A percentile compares a stretch with the other conserved stretches of the same genome.
These are phyloP conservation scores for Alaudala cheleensis DNA, from an alignment of 2,113 vertebrate genomes.

Conservation along the genomic window DNA sequence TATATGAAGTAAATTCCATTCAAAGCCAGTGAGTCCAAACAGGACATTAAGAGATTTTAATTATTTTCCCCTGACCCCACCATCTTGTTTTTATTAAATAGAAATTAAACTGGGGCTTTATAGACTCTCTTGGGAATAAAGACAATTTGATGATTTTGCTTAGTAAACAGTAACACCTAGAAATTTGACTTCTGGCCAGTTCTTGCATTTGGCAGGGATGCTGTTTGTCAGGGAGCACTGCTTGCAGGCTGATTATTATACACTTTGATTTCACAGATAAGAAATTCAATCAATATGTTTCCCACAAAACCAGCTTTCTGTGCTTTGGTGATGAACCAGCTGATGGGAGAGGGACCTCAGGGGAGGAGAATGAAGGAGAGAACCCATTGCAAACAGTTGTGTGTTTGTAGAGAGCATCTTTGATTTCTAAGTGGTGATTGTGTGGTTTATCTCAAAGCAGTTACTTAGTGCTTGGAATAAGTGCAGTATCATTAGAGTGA, in stretches of 20 bases:
- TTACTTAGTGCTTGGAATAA: not conserved
- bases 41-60: not conserved
- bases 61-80: not conserved
- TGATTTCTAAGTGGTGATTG: not conserved
- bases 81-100: slow-evolving; percentile 31
- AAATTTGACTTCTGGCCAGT: not conserved
- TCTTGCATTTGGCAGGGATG: not conserved
- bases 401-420: not conserved
- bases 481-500: not conserved
- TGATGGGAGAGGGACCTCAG: not conserved
- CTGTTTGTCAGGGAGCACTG: not conserved
- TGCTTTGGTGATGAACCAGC: not conserved
- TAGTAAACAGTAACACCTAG: not conserved
- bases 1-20: not conserved
- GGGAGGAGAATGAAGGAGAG: not conserved
- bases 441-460: not conserved
- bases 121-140: not conserved
- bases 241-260: not conserved
- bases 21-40: not conserved
- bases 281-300: slow-evolving; percentile 20
- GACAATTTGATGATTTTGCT: not conserved
- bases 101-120: not conserved
- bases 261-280: slow-evolving; percentile 31
- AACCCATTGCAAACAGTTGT: not conserved
- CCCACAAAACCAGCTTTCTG: not conserved